Percentiles rank a stretch among this genome's conserved stretches.
Conservation (phyloP, 1,140 invertebrate genomes). For the Drosophila kohkoa region DNA sequence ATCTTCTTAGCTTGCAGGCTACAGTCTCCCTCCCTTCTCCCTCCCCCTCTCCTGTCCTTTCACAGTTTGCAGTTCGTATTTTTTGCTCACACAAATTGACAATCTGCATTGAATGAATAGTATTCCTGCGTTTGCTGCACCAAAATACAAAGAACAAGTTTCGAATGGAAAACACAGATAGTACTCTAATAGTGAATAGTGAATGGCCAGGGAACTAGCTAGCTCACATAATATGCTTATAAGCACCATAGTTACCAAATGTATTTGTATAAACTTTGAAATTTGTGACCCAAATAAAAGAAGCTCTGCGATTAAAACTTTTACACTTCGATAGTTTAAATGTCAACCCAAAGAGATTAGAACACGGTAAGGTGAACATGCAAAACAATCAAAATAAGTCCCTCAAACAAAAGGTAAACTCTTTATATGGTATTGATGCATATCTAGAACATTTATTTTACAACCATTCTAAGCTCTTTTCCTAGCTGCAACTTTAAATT, state of each 20-base stretch:
- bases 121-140: conserved; percentile 29
- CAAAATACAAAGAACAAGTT: conserved; percentile 14
- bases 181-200: background rate
- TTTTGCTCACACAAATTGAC: conserved; percentile 32
- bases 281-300: conserved; percentile 38
- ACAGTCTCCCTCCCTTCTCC: background rate
- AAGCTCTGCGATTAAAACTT: conserved; percentile 16
- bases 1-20: background rate
- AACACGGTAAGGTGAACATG: background rate
- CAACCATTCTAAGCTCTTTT: too few species aligned
- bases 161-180: conserved; percentile 31
- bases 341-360: conserved; percentile 28
- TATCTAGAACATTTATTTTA: too few species aligned
- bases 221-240: conserved; percentile 36
- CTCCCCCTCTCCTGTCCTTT: background rate
- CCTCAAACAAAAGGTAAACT: too few species aligned
- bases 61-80: background rate
- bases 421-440: too few species aligned
- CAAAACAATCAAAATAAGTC: conserved; percentile 11
- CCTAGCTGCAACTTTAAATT: too few species aligned
- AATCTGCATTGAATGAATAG: conserved; percentile 66
- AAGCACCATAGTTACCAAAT: conserved; percentile 56
- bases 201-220: conserved; percentile 24
- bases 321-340: conserved; percentile 24
- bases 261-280: conserved; percentile 34